Evolutionary conservation across 2,113 vertebrate species (phyloP).

Genomic region (Cichladusa arquata): DNA sequence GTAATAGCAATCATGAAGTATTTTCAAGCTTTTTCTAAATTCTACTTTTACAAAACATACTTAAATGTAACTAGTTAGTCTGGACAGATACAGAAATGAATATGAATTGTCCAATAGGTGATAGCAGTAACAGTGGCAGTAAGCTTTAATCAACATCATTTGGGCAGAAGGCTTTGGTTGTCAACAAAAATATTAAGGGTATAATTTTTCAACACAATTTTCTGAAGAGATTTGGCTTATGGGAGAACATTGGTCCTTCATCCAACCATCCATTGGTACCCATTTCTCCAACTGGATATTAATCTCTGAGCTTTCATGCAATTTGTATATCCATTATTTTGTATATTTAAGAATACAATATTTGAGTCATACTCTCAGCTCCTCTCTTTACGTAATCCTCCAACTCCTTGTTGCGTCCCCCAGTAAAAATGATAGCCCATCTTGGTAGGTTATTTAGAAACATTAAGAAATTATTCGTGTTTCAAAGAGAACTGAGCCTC

Average conservation of each 20-base stretch:
- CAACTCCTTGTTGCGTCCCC: background rate
- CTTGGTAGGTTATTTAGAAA: background rate
- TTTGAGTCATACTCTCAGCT: background rate
- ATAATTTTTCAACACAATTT: background rate
- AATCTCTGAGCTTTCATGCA: background rate
- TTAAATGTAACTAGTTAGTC: background rate
- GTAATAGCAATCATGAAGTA: background rate
- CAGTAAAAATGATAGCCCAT: background rate
- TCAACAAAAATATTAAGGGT: background rate
- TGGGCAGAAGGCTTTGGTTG: background rate
- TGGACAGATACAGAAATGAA: background rate
- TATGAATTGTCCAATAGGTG: background rate
- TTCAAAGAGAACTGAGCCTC: background rate
- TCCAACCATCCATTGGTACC: background rate
- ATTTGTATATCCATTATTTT: background rate
- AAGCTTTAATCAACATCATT: background rate
- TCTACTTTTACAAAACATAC: background rate
- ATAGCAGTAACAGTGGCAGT: background rate
- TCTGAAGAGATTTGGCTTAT: background rate
- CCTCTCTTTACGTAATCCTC: background rate
- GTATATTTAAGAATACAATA: background rate
- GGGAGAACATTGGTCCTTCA: background rate
- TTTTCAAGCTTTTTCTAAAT: background rate
- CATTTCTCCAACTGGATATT: background rate
- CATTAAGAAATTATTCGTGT: background rate